phyloP scores from a whole-genome alignment of 2,888 invertebrate genomes.

The Bellardia bayeri region DNA sequence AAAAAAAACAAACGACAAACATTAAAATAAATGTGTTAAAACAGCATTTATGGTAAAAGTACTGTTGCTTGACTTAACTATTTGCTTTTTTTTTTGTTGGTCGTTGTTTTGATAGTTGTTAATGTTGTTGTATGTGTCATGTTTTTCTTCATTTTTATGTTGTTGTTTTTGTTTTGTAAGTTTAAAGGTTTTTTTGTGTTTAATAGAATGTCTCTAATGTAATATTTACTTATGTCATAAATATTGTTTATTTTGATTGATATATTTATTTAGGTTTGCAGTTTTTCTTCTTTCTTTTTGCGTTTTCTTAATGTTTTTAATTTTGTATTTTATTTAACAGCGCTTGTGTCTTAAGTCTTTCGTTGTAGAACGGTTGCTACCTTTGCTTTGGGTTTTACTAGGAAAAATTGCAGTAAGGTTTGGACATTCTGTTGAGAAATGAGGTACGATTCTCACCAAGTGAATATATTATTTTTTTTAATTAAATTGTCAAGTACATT shows the following conservation, averaged over 20 bases:
- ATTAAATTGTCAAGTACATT: too few relatives aligned
- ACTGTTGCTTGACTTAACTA: conserved; percentile 65
- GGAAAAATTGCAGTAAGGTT: neutral
- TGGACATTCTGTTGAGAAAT: neutral
- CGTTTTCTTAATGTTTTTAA: neutral
- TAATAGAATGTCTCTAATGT: conserved; percentile 55
- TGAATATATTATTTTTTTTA: too few relatives aligned
- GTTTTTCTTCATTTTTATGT: conserved; percentile 34
- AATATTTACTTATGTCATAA: conserved; percentile 69
- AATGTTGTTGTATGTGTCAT: conserved; percentile 59
- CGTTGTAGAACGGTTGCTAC: neutral
- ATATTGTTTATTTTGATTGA: conserved; percentile 52
- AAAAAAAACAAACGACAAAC: conserved; percentile 35
- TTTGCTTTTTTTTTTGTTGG: neutral
- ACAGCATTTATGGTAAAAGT: conserved; percentile 71
- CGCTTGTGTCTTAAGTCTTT: conserved; percentile 9
- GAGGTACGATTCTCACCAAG: too few relatives aligned
- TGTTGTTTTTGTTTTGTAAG: neutral
- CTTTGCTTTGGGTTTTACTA: conserved; percentile 7
- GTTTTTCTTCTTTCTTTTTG: neutral
- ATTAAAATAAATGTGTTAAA: conserved; percentile 68
- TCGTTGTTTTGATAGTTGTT: conserved; percentile 30
- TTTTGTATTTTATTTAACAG: too few relatives aligned
- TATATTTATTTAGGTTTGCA: conserved; percentile 34
- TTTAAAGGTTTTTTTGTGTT: conserved; percentile 3